Evolutionary conservation across 2,113 vertebrate genomes (phyloP).

Genomic region (Pseudorhombus dupliciocellatus): DNA sequence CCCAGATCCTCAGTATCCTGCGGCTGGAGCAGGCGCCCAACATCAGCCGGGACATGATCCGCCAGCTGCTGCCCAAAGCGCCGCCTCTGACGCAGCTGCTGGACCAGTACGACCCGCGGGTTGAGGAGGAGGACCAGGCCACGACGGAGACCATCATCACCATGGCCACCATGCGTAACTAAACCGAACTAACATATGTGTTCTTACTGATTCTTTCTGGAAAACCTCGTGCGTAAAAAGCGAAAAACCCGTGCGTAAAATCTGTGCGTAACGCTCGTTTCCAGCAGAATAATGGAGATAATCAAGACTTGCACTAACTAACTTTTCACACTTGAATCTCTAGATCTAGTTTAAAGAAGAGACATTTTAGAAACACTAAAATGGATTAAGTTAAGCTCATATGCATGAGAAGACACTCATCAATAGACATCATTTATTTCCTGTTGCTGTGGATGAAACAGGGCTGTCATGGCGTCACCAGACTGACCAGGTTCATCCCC

Average conservation of each 20-base stretch:
- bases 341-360: no score
- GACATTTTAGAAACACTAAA: no score
- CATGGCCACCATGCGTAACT: slow-evolving; percentile 94
- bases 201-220: background rate
- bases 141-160: slow-evolving; percentile 97
- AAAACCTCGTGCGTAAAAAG: background rate
- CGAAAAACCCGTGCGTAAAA: no score
- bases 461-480: background rate
- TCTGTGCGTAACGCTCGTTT: no score
- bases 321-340: no score
- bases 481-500: background rate
- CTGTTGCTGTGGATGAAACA: background rate
- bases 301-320: no score
- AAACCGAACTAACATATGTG: slow-evolving; percentile 20
- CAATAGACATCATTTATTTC: background rate
- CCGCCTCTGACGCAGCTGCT: slow-evolving; percentile 94
- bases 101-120: slow-evolving; percentile 93
- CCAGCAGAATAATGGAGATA: no score
- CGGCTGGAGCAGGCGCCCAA: slow-evolving; percentile 95
- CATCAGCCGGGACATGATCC: slow-evolving; percentile 96
- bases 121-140: slow-evolving; percentile 92
- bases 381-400: no score
- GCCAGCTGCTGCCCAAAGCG: slow-evolving; percentile 94
- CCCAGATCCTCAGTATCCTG: slow-evolving; percentile 97
- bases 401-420: no score